Percentiles rank a stretch among this genome's conserved stretches.
These are phyloP conservation scores for Notarius quadriscutis DNA, from an alignment of 2,113 vertebrate species.

Conservation along the genomic window DNA sequence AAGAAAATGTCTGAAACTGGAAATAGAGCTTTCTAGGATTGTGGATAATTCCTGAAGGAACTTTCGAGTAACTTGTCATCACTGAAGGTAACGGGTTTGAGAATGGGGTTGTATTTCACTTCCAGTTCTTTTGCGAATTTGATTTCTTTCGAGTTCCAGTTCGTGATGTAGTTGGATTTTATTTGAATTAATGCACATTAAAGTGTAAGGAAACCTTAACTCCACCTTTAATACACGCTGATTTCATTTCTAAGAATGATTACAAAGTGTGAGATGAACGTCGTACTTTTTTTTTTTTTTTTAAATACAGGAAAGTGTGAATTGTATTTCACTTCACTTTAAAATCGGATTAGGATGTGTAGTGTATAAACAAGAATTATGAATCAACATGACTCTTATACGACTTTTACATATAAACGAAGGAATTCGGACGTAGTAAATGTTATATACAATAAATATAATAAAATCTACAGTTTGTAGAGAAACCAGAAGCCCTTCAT, in stretches of 20 bases:
- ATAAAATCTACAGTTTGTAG: not conserved
- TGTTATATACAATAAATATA: not conserved
- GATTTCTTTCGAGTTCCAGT: not conserved
- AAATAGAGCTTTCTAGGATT: conserved; percentile 2
- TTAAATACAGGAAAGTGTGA: too few species aligned
- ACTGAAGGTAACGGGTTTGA: conserved; percentile 16
- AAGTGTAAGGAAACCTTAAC: not conserved
- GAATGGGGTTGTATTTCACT: not conserved
- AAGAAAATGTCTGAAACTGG: not conserved
- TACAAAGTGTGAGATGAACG: not conserved
- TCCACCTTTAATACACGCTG: not conserved
- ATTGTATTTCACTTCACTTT: not conserved
- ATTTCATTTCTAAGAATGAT: not conserved
- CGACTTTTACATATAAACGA: not conserved
- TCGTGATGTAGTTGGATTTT: not conserved
- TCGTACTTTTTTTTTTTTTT: too few species aligned
- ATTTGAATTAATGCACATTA: not conserved
- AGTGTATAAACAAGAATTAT: not conserved
- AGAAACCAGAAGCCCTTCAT: not conserved
- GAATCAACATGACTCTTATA: not conserved
- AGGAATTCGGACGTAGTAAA: not conserved
- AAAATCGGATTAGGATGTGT: not conserved
- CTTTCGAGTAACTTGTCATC: not conserved
- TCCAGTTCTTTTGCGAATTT: not conserved
- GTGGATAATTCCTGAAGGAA: not conserved